These are phyloP conservation scores for Ericerus pela DNA, from an alignment of 1,140 invertebrate species.

Conservation along the genomic window DNA sequence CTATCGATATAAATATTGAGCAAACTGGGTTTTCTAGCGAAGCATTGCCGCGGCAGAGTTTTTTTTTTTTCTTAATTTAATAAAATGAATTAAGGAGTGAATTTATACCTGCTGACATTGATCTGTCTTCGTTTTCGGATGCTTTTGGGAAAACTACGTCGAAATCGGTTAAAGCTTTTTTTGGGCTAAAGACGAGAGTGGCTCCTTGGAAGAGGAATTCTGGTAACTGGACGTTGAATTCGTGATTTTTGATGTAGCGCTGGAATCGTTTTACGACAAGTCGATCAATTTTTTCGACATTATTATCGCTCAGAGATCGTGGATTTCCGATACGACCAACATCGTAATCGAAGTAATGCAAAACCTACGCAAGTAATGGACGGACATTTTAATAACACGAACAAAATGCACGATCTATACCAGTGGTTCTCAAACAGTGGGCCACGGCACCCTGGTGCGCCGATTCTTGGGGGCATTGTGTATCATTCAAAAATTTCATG, in stretches of 20 bases:
- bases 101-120: constrained; percentile 17
- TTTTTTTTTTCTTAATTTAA: too few relatives aligned
- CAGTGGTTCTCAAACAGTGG: too few relatives aligned
- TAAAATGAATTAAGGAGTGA: too few relatives aligned
- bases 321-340: background rate
- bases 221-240: constrained; percentile 51
- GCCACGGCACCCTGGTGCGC: too few relatives aligned
- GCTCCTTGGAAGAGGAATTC: constrained; percentile 31
- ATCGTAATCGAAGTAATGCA: constrained; percentile 37
- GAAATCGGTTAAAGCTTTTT: constrained; percentile 32
- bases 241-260: constrained; percentile 50
- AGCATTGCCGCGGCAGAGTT: too few relatives aligned
- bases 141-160: constrained; percentile 43
- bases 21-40: too few relatives aligned
- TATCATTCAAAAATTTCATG: too few relatives aligned
- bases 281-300: constrained; percentile 8
- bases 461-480: too few relatives aligned
- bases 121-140: constrained; percentile 16
- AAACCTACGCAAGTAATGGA: too few relatives aligned
- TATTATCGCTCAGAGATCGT: background rate
- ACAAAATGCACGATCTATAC: too few relatives aligned
- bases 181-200: constrained; percentile 32
- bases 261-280: constrained; percentile 46
- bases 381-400: too few relatives aligned
- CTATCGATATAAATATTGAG: too few relatives aligned